Conservation (phyloP, 2,797 vertebrate genomes). For the Syndactyla subalaris region DNA sequence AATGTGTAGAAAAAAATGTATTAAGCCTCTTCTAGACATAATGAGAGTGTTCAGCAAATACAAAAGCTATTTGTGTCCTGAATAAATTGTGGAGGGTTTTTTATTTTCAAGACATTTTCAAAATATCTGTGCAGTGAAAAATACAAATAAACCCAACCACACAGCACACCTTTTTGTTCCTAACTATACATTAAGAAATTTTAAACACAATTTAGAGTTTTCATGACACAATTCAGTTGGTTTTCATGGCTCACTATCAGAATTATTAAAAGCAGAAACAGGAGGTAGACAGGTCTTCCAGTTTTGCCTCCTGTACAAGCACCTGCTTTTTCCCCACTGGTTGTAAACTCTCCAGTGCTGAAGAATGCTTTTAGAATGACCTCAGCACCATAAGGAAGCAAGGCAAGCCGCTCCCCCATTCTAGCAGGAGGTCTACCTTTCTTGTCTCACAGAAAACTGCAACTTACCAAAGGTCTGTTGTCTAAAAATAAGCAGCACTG, state of each 20-base stretch:
- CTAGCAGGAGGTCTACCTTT: neutral
- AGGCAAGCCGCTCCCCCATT: neutral
- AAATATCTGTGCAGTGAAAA: neutral
- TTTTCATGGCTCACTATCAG: neutral
- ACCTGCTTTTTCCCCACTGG: neutral
- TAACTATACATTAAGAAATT: neutral
- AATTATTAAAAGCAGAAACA: neutral
- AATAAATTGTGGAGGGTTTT: neutral
- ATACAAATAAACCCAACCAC: neutral
- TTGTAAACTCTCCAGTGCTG: neutral
- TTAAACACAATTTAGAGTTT: neutral
- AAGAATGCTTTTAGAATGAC: neutral
- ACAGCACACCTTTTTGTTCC: neutral
- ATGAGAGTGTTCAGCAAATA: neutral
- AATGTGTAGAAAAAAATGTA: neutral
- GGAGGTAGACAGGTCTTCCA: neutral
- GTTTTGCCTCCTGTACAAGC: neutral
- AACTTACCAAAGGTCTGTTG: neutral
- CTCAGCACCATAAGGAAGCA: neutral
- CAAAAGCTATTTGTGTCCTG: neutral
- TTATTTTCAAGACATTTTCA: neutral
- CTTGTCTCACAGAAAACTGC: neutral
- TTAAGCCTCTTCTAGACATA: neutral
- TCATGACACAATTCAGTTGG: neutral
- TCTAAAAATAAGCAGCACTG: neutral